Conservation (phyloP, 2,113 vertebrate genomes). For the Sinocyclocheilus anshuiensis region DNA sequence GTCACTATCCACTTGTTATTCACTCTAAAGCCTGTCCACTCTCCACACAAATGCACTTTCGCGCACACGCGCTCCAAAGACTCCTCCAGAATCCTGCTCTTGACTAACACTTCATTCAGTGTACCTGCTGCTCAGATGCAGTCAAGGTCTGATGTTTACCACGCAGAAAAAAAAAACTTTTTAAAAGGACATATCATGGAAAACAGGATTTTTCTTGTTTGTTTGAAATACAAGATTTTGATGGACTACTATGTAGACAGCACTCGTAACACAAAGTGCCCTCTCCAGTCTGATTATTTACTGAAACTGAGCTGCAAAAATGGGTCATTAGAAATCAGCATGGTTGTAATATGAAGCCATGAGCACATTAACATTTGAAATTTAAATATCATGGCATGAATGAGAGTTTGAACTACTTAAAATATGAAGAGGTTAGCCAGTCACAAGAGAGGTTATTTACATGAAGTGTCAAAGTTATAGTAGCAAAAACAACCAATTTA, state of each 20-base stretch:
- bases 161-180: not conserved
- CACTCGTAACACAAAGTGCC: not conserved
- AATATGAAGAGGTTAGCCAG: not conserved
- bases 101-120: conserved; percentile 3
- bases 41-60: conserved; percentile 3
- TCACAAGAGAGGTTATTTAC: not conserved
- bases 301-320: not conserved
- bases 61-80: not conserved
- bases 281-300: not conserved
- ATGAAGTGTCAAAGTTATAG: not conserved
- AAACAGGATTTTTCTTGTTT: not conserved
- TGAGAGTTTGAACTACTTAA: not conserved
- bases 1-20: conserved; percentile 36
- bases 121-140: conserved; percentile 16
- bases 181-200: not conserved
- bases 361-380: not conserved
- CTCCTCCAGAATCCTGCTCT: conserved; percentile 33
- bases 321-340: not conserved
- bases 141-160: not conserved
- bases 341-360: not conserved
- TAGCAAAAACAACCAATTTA: not conserved
- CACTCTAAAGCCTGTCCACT: conserved; percentile 22
- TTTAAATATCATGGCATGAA: not conserved
- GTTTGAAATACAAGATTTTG: not conserved
- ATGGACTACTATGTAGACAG: not conserved